Conservation (phyloP, 2,113 vertebrate species). For the Tachycineta bicolor region DNA sequence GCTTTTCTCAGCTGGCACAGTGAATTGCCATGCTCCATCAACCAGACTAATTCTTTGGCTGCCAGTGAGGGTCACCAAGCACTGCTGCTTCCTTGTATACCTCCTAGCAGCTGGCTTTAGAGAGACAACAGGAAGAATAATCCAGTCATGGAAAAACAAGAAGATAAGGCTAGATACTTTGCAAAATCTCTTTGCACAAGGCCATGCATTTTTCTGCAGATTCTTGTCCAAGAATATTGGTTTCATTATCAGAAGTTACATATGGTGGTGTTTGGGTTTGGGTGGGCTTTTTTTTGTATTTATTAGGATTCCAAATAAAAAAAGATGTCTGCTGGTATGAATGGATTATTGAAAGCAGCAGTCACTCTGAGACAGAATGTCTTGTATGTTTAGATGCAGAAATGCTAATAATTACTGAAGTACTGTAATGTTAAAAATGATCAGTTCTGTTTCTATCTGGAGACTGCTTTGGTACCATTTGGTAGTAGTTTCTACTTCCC, state of each 20-base stretch:
- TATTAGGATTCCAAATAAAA: background rate
- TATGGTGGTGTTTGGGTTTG: background rate
- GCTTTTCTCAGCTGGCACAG: background rate
- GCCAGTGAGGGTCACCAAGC: slow-evolving; percentile 53
- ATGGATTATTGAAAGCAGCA: background rate
- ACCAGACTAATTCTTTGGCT: slow-evolving; percentile 29
- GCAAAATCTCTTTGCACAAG: background rate
- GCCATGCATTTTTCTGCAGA: background rate
- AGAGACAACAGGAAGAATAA: background rate
- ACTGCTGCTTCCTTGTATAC: slow-evolving; percentile 24
- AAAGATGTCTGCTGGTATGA: background rate
- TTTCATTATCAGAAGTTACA: background rate
- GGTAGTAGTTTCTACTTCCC: background rate
- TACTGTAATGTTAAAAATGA: background rate
- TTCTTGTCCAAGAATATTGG: background rate
- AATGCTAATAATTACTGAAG: background rate
- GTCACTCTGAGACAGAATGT: background rate
- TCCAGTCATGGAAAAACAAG: background rate
- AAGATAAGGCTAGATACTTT: background rate
- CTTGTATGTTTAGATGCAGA: background rate
- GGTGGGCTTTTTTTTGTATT: background rate
- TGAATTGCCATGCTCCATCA: slow-evolving; percentile 15
- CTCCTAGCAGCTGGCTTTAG: slow-evolving; percentile 5
- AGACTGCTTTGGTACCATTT: background rate
- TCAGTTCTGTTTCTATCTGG: background rate